A percentile compares a stretch with the other conserved stretches of the same genome.
Evolutionary conservation across 2,888 invertebrate genomes (phyloP).

Genomic region (Agrotis ipsilon): DNA sequence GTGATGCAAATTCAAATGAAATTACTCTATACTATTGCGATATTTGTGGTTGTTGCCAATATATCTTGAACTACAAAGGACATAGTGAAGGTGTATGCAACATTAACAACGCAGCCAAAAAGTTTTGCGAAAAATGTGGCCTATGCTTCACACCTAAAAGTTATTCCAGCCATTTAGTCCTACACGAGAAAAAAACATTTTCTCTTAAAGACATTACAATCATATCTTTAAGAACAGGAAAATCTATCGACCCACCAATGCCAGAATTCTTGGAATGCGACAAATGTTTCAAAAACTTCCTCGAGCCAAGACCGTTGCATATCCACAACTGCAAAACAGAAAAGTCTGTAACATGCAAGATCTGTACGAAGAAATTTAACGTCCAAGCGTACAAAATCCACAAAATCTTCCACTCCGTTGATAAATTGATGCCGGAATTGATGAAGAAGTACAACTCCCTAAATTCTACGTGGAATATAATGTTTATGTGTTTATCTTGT

Average conservation of each 20-base stretch:
- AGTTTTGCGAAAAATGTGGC: conserved; percentile 72
- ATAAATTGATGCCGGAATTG: conserved; percentile 64
- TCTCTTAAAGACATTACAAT: conserved; percentile 68
- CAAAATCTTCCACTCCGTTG: conserved; percentile 44
- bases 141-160: conserved; percentile 52
- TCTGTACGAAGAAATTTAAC: conserved; percentile 70
- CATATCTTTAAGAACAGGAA: conserved; percentile 46
- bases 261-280: conserved; percentile 67
- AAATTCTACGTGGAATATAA: conserved; percentile 76
- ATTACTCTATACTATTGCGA: conserved; percentile 55
- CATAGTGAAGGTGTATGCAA: conserved; percentile 48
- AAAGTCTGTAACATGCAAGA: conserved; percentile 58
- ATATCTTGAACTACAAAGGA: background rate
- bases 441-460: conserved; percentile 75
- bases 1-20: background rate
- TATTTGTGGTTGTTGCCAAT: conserved; percentile 48
- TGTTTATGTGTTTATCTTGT: conserved; percentile 74
- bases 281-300: conserved; percentile 68
- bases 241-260: conserved; percentile 60
- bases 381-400: conserved; percentile 68
- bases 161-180: conserved; percentile 35
- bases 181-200: conserved; percentile 48
- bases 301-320: background rate
- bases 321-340: conserved; percentile 65
- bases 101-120: background rate